These are phyloP conservation scores for Platycercus adscitus DNA, from an alignment of 2,113 vertebrate species.

Conservation along the genomic window DNA sequence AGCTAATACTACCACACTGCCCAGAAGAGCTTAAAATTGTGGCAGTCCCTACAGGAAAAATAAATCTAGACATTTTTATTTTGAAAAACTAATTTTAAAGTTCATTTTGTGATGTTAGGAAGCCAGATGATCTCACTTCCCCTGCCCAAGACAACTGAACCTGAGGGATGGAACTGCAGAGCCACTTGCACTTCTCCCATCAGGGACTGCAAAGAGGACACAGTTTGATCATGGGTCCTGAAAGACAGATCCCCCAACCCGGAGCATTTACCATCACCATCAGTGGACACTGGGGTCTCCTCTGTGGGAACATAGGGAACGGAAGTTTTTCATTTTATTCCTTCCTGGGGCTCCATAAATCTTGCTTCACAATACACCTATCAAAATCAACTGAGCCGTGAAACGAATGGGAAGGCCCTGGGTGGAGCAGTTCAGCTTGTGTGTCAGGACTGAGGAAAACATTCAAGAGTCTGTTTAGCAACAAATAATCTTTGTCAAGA, in stretches of 20 bases:
- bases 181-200: rapidly evolving
- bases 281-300: rapidly evolving
- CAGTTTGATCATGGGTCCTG: rapidly evolving
- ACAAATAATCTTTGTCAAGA: conserved; percentile 39
- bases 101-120: neutral
- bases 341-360: conserved; percentile 48
- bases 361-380: conserved; percentile 42
- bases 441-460: neutral
- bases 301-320: neutral
- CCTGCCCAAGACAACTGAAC: neutral
- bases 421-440: conserved; percentile 26
- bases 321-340: conserved; percentile 55
- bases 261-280: neutral
- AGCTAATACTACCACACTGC: neutral
- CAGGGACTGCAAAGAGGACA: neutral
- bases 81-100: neutral
- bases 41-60: neutral
- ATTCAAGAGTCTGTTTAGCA: conserved; percentile 29
- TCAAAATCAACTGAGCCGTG: conserved; percentile 52
- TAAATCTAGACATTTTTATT: neutral
- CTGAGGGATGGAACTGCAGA: neutral
- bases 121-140: neutral
- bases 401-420: conserved; percentile 41
- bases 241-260: neutral
- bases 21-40: neutral